Conservation (phyloP, 2,797 vertebrate genomes). For the Spea hammondii region DNA sequence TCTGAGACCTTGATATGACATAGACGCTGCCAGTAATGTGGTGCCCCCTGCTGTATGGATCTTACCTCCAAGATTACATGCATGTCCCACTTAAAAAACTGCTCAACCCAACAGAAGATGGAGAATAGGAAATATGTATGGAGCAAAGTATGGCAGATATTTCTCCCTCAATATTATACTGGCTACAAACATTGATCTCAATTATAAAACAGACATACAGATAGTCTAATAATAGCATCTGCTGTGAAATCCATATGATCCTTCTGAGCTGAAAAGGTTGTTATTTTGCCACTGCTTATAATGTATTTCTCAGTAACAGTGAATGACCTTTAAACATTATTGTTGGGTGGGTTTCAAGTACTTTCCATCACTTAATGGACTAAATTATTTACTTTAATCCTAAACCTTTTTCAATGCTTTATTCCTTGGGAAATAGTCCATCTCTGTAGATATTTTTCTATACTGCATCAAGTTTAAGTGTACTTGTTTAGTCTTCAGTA, state of each 20-base stretch:
- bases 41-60: too few relatives aligned
- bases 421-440: slow-evolving; percentile 19
- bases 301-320: background rate
- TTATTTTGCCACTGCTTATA: background rate
- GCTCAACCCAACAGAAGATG: too few relatives aligned
- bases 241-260: background rate
- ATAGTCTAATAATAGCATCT: background rate
- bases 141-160: too few relatives aligned
- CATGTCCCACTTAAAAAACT: too few relatives aligned
- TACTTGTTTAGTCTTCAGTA: slow-evolving; percentile 35
- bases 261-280: too few relatives aligned
- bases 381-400: slow-evolving; percentile 11
- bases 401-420: slow-evolving; percentile 13
- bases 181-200: too few relatives aligned
- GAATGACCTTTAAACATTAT: background rate
- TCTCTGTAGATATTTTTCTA: slow-evolving; percentile 11
- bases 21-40: too few relatives aligned
- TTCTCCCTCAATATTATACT: too few relatives aligned
- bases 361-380: slow-evolving; percentile 9
- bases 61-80: too few relatives aligned
- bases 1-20: too few relatives aligned
- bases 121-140: too few relatives aligned
- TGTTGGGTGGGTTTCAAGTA: background rate
- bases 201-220: too few relatives aligned
- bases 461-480: slow-evolving; percentile 5